Percentiles rank a stretch among this genome's conserved stretches.
These are phyloP conservation scores for Heteromurus nitidus DNA, from an alignment of 2,888 invertebrate genomes.

Conservation along the genomic window DNA sequence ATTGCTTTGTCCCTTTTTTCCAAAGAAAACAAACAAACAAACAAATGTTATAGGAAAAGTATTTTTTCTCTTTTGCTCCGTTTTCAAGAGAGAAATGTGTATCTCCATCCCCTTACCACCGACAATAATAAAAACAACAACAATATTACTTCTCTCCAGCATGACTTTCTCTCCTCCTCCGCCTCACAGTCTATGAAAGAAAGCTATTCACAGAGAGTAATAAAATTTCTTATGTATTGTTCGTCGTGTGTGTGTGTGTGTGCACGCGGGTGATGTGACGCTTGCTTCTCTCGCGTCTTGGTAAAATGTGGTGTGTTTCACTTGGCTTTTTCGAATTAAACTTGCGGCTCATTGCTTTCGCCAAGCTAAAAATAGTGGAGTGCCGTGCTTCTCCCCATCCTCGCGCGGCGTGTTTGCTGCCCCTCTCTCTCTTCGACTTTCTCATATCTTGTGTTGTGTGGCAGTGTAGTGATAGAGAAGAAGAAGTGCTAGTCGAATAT, in stretches of 20 bases:
- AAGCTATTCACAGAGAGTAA: conserved; percentile 39
- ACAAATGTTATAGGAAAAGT: background rate
- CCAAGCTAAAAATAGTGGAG: too few species aligned
- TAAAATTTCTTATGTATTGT: conserved; percentile 47
- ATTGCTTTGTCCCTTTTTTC: conserved; percentile 27
- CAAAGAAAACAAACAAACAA: background rate
- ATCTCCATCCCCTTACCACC: conserved; percentile 33
- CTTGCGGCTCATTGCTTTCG: conserved; percentile 66
- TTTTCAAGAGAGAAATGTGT: background rate
- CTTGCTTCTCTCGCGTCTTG: background rate
- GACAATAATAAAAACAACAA: conserved; percentile 44
- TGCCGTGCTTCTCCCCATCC: too few species aligned
- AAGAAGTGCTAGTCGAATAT: too few species aligned
- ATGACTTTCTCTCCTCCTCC: conserved; percentile 32
- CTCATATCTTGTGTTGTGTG: too few species aligned
- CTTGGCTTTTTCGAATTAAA: conserved; percentile 64
- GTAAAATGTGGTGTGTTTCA: conserved; percentile 43
- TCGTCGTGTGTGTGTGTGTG: conserved; percentile 10
- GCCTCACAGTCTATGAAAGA: conserved; percentile 24
- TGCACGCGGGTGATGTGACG: background rate
- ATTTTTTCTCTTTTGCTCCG: too few species aligned
- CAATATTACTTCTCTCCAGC: conserved; percentile 16
- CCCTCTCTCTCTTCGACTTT: too few species aligned
- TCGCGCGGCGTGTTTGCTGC: too few species aligned
- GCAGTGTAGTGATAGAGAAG: too few species aligned